Base-by-base conservation (phyloP, 2,797 vertebrate genomes). In the Buphagus erythrorhynchus region DNA sequence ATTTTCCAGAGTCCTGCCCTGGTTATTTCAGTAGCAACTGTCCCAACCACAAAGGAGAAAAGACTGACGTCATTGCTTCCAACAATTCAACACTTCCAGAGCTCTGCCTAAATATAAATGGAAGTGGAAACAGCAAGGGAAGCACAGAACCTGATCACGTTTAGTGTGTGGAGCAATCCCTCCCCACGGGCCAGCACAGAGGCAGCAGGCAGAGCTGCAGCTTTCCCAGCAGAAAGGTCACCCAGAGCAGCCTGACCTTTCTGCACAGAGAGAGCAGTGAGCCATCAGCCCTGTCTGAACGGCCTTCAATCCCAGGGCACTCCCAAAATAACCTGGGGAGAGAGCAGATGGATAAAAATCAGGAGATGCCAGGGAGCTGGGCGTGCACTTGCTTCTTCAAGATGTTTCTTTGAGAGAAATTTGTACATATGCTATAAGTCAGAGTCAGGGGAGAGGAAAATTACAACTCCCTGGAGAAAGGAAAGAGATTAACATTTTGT, bases 271-370 rank as follows among this genome's bases (percentile, higher is more conserved):
- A 76, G 59, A 88, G 71, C 63, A 82, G 61, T 5, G 74, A 92
- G 24, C 65, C 77, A 82, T 49, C 83, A 91, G 93, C 49, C 72
- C 77, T 31, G 1, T 31, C 45, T 49, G 77, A 89, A 35, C 2
- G 8, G 75, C 46, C 78, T 67, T 9, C 22, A 36, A 0, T 58
- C 86, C 86, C 88, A 45, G 43, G 45, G 75, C 1, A 0, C 72
- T 92, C 78, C 74, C 72, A 83, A 93, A 97, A 94, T 93, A 92
- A 73, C 63, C 26, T 42, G 68, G 63, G 89, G 59, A 74, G 52
- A 77, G 77, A 65, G 68, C n/a, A 90, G 28, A 42, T 58, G 10
- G 52, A 67, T 71, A 29, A 69, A 77, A 85, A 81, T 10, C 71
- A n/a, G 80, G 63, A 61, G 79, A 11, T 68, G 65, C 52, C 28